Percentiles rank a stretch among this genome's conserved stretches.
phyloP scores from a whole-genome alignment of 1,140 invertebrate species.

The Agrilus planipennis region DNA sequence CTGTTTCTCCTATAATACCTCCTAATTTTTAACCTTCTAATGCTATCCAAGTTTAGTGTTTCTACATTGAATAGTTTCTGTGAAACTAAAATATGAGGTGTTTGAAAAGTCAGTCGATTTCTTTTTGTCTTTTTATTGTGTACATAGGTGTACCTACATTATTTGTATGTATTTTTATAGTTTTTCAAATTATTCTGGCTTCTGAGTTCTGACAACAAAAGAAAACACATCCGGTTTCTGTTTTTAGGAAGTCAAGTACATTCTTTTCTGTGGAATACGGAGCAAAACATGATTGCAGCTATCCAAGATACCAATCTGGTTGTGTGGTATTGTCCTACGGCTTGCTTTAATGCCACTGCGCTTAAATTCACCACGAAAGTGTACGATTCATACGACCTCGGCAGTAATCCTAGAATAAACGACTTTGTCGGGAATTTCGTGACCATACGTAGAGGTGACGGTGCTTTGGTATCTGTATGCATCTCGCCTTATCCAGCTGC shows the following conservation, averaged over 20 bases:
- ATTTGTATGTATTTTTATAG: too few species aligned
- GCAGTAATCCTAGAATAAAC: constrained; percentile 62
- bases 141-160: too few species aligned
- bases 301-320: constrained; percentile 69
- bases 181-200: too few species aligned
- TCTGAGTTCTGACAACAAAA: too few species aligned
- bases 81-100: too few species aligned
- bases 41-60: too few species aligned
- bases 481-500: constrained; percentile 41
- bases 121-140: too few species aligned
- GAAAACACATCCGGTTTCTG: too few species aligned
- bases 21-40: too few species aligned
- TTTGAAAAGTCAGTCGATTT: too few species aligned
- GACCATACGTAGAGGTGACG: constrained; percentile 41
- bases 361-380: constrained; percentile 36
- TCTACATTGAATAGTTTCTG: too few species aligned
- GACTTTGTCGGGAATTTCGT: constrained; percentile 71
- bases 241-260: constrained; percentile 61
- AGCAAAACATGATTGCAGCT: constrained; percentile 71
- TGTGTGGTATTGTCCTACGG: constrained; percentile 77
- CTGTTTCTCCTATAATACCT: too few species aligned
- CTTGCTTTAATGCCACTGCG: constrained; percentile 62
- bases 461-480: constrained; percentile 40
- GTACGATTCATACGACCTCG: constrained; percentile 53
- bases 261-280: constrained; percentile 69